phyloP scores from a whole-genome alignment of 1,140 invertebrate species.

The Heliconius eleuchia region DNA sequence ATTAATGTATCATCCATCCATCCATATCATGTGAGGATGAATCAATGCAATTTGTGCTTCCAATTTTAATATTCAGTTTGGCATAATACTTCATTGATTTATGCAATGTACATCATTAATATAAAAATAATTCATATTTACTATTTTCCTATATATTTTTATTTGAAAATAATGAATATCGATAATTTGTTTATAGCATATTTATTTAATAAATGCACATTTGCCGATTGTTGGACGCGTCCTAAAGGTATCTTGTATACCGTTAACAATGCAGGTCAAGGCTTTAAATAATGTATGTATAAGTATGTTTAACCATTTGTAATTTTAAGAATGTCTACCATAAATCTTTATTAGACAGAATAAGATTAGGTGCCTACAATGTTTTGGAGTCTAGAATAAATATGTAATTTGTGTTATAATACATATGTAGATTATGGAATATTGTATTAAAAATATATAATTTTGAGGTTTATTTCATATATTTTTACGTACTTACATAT shows the following conservation, averaged over 20 bases:
- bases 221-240: constrained; percentile 1
- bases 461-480: too few relatives aligned
- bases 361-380: too few relatives aligned
- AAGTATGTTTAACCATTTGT: constrained; percentile 16
- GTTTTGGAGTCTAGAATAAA: too few relatives aligned
- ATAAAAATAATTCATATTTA: neutral
- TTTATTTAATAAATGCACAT: neutral
- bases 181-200: neutral
- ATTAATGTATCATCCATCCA: neutral
- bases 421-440: too few relatives aligned
- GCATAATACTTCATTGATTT: neutral
- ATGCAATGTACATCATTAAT: neutral
- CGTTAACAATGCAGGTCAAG: constrained; percentile 65
- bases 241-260: constrained; percentile 36
- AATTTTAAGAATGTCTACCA: neutral
- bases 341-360: too few relatives aligned
- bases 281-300: constrained; percentile 50
- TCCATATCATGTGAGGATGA: neutral
- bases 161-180: neutral
- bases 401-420: too few relatives aligned
- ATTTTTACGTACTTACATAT: too few relatives aligned
- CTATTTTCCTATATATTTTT: too few relatives aligned
- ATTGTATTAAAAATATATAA: too few relatives aligned
- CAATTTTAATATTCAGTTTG: neutral
- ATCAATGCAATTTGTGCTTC: neutral